Base-by-base conservation (phyloP, 2,113 vertebrate species). In the Pan paniscus region DNA sequence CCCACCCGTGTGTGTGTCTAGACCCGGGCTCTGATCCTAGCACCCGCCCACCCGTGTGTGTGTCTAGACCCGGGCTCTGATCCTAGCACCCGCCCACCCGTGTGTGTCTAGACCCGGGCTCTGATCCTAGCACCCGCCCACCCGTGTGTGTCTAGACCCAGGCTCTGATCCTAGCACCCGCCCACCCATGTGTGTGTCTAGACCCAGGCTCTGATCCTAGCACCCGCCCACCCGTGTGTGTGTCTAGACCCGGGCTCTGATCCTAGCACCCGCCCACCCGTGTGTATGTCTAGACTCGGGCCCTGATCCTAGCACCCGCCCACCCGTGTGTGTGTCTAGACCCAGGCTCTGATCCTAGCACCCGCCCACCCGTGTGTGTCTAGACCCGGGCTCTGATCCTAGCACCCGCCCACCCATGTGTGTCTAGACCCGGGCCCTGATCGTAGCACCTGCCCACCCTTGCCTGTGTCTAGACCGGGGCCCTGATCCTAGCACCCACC, bases 321-420 rank as follows among this genome's bases (percentile, higher is more conserved):
- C 50, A 17, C 50, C 50, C 50, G 23, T 11, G 55, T 57, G 55
- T 25, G 52, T 20, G 55, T 55, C 57, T 57, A 40, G 64, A 17
- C n/a, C 32, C 16, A 10, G 57, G 20, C 9, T n/a, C 72, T 8
- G 46, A 3, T 30, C 1, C 46, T 20, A 25, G 50, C 1, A 2
- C 57, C 9, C 18, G 17, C 30, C 52, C n/a, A 0, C 14, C 7
- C 0, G 3, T 0, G 5, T 30, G 11, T 2, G 7, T 23, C 13
- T 35, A 13, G 52, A 30, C 64, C 27, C 3, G 0, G 13, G 12
- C 43, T 20, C 27, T 14, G 46, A 25, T 30, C 1, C 55, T 20
- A 25, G 50, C 1, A 2, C 57, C 9, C 18, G 17, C 30, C 61
- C 43, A 0, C 14, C 7, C 0, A 3, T 0, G 5, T 30, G 10